phyloP scores from a whole-genome alignment of 2,797 vertebrate genomes.

The Pogoniulus pusillus region DNA sequence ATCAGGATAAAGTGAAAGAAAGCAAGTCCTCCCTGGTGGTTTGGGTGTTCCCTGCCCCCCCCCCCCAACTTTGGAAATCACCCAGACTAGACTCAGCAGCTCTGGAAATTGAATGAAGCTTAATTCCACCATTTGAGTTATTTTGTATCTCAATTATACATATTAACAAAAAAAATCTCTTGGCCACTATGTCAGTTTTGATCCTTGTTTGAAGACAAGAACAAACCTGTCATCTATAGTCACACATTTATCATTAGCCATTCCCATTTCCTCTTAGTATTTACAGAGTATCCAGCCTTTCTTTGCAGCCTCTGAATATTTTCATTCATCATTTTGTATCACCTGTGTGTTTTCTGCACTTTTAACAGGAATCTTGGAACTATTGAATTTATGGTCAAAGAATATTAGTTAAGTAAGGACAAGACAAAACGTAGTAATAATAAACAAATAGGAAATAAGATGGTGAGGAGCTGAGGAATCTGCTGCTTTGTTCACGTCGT shows the following conservation, averaged over 20 bases:
- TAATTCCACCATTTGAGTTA: background rate
- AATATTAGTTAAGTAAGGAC: background rate
- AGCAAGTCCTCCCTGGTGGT: background rate
- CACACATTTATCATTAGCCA: background rate
- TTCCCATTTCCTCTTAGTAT: background rate
- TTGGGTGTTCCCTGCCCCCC: no score
- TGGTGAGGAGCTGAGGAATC: background rate
- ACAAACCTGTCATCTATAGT: background rate
- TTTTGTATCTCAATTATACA: fast-evolving
- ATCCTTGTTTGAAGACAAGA: background rate
- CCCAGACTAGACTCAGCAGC: no score
- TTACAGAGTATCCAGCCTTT: background rate
- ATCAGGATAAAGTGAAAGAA: background rate
- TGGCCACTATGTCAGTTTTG: background rate
- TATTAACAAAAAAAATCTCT: background rate
- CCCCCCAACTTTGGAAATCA: no score
- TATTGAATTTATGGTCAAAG: background rate
- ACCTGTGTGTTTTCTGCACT: background rate
- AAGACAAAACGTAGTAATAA: background rate
- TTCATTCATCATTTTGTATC: background rate
- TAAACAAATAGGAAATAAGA: background rate
- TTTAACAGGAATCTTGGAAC: background rate
- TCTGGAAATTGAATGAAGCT: no score
- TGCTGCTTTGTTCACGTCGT: background rate
- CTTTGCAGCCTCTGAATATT: background rate